Base-by-base conservation (phyloP, 2,797 vertebrate genomes). In the Harpagifer antarcticus region DNA sequence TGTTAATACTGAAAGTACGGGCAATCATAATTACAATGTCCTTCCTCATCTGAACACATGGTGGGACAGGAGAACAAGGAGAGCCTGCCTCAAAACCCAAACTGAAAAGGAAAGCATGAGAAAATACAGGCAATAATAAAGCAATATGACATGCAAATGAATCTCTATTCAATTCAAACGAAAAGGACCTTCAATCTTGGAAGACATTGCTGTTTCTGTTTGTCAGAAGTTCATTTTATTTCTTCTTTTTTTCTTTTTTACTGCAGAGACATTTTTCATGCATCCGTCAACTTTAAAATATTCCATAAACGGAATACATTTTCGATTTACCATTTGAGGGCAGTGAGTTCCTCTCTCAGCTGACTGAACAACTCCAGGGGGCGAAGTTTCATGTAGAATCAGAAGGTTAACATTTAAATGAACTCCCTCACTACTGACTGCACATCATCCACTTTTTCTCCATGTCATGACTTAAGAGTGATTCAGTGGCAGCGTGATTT, bases 21-120 rank as follows among this genome's bases (percentile, higher is more conserved):
- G 11, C 3, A 16, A n/a, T 44, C 19, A 50, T 55, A 27, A 53
- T 52, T 17, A 40, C 3, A 19, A 23, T 10, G 31, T 37, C 72
- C 47, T 79, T 79, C 76, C 79, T 71, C 68, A 43, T 76, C 63
- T 79, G 74, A 74, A 79, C 83, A 81, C 86, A 76, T 19, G 68
- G 76, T 82, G 85, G 81, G 67, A 83, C 74, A 80, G 62, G 63
- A 80, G 80, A 67, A 82, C 68, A 57, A 67, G 66, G 20, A 61
- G 56, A 78, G 62, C 19, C 37, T 1, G 4, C 57, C n/a, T 17
- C 15, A 16, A 47, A 50, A 23, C 27, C 56, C 13, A 37, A 44
- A 53, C 55, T 49, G 19, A 66, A 7, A 4, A 50, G 17, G 2
- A 13, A 11, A 8, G 27, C 7, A 40, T 12, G 9, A 67, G 3